Conservation (phyloP, 2,888 invertebrate species). For the Cerastis leucographa region DNA sequence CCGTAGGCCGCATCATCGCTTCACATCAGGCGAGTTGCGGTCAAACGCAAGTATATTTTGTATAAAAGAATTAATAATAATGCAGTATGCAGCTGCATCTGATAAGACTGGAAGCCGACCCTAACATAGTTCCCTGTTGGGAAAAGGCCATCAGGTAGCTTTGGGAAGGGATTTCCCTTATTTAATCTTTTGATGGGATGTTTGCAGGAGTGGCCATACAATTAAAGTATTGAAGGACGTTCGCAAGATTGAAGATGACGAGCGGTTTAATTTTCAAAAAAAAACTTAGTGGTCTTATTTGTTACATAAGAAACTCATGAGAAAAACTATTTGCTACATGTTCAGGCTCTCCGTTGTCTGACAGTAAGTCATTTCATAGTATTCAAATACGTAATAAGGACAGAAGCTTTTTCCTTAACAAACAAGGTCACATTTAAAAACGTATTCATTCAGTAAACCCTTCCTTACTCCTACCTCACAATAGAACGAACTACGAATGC, state of each 20-base stretch:
- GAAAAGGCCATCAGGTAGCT: background rate
- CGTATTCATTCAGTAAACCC: background rate
- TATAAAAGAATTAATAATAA: too few species aligned
- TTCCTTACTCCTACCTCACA: background rate
- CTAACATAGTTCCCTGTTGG: background rate
- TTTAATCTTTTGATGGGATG: background rate
- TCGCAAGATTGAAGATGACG: background rate
- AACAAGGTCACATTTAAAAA: background rate
- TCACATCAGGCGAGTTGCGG: too few species aligned
- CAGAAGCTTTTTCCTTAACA: background rate
- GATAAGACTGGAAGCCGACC: background rate
- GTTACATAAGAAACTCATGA: too few species aligned
- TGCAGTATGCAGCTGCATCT: background rate
- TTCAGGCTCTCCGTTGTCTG: background rate
- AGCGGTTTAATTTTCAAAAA: background rate
- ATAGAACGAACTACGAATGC: slow-evolving; percentile 26
- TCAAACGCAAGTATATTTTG: too few species aligned
- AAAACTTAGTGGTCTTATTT: background rate
- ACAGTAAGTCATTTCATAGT: background rate
- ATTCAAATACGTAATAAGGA: background rate
- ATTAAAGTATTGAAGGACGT: background rate
- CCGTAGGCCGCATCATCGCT: too few species aligned
- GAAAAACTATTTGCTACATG: background rate
- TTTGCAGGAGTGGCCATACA: background rate
- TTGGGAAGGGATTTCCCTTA: background rate